Evolutionary conservation across 2,888 invertebrate species (phyloP).

Genomic region (Limnephilus lunatus): DNA sequence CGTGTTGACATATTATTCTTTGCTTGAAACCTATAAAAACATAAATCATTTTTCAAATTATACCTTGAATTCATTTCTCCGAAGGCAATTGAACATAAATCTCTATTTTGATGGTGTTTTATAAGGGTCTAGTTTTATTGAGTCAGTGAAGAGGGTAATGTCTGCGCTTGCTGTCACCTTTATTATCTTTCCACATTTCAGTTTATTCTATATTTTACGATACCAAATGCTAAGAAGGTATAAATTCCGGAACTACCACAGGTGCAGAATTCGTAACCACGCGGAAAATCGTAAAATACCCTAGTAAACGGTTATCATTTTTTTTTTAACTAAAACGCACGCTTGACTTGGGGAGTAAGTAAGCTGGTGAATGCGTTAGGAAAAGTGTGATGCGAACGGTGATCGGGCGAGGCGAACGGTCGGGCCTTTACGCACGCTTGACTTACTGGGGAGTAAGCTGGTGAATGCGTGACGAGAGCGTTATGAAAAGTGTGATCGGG

Average conservation of each 20-base stretch:
- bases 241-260: neutral
- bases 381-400: neutral
- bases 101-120: neutral
- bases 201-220: neutral
- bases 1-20: neutral
- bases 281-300: neutral
- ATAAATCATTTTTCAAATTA: neutral
- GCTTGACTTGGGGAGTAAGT: no score
- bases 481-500: no score
- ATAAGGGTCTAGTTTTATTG: neutral
- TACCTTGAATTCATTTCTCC: neutral
- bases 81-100: neutral
- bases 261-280: neutral
- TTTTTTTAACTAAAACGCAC: no score
- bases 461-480: no score
- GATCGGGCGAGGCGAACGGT: no score
- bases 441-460: no score
- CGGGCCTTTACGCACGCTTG: no score
- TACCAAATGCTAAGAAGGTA: neutral
- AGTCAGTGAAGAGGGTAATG: neutral
- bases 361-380: no score
- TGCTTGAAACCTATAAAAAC: neutral
- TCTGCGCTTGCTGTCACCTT: neutral
- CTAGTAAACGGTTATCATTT: neutral
- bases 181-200: neutral